Base-by-base conservation (phyloP, 1,140 invertebrate genomes). In the Tetramorium alpestre region DNA sequence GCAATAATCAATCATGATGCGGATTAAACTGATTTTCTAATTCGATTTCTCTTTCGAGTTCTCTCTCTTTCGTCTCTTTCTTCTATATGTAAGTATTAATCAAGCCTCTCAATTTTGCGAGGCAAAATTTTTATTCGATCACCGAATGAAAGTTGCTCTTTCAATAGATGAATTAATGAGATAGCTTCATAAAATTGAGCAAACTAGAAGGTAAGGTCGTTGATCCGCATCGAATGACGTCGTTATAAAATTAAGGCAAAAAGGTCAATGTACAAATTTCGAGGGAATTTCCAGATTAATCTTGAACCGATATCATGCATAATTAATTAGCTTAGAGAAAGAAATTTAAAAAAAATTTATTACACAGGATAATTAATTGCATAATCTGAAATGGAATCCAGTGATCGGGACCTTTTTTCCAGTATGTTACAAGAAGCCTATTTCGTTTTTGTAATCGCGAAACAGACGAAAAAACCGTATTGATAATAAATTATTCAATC, bases 291-390 rank as follows among this genome's bases (percentile, higher is more conserved):
- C 10, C n/a, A 18, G 22, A 1, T 0, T 62, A 51, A 70, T 22
- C 5, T 44, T 70, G 65, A 70, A 81, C 49, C 13, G 28, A 5
- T 38, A 56, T 54, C 10, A 69, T 78, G 18, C 18, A 80, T 80
- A 78, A 65, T 65, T 33, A 22, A 6, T 16, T 7, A 41, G n/a
- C 8, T 47, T 13, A 2, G 16, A 67, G 22, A 51, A 28, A 51
- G 62, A 10, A 33, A 10, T 54, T 51, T 18, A 22, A 22, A 22
- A 11, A 51, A 44, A 51, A 38, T 22, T 73, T 73, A 38, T n/a
- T 56, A 0, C 6, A 5, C n/a, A 73, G 2, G 0, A 73, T 13
- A 18, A 56, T 38, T 38, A 41, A 41, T 73, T 38, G 2, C 1
- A 25, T 60, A 58, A 77, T 77, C 6, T 76, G 33, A 16, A 49